Conservation (phyloP, 2,113 vertebrate species). For the Caloenas nicobarica region DNA sequence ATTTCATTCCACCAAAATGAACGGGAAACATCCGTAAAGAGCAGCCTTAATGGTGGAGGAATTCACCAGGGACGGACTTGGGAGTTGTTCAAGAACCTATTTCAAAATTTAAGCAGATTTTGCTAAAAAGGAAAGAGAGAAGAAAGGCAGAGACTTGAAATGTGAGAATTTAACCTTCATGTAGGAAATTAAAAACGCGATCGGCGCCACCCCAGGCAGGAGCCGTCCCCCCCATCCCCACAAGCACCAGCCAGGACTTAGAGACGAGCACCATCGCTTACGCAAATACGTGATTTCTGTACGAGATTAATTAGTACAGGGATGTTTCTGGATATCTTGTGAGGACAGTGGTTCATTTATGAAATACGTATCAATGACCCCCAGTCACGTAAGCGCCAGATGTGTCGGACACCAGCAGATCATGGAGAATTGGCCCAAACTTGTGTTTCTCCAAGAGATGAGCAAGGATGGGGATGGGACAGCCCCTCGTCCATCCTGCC, state of each 20-base stretch:
- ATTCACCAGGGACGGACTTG: constrained; percentile 39
- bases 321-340: accelerated
- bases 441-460: not conserved
- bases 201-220: not conserved
- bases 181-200: not conserved
- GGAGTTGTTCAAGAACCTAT: constrained; percentile 40
- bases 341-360: not conserved
- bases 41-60: constrained; percentile 45
- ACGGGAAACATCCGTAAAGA: constrained; percentile 54
- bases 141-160: not conserved
- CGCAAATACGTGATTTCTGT: not conserved
- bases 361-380: accelerated
- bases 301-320: accelerated
- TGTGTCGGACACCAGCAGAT: accelerated
- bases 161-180: constrained; percentile 2
- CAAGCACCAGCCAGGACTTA: not conserved
- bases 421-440: accelerated
- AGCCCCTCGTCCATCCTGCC: not conserved
- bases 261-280: not conserved
- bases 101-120: constrained; percentile 64
- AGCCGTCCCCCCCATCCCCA: not conserved
- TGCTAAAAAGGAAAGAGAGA: constrained; percentile 15
- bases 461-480: not conserved
- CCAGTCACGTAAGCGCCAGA: accelerated
- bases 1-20: constrained; percentile 57